phyloP scores from a whole-genome alignment of 2,888 invertebrate genomes.

The Cryptosula pallasiana region DNA sequence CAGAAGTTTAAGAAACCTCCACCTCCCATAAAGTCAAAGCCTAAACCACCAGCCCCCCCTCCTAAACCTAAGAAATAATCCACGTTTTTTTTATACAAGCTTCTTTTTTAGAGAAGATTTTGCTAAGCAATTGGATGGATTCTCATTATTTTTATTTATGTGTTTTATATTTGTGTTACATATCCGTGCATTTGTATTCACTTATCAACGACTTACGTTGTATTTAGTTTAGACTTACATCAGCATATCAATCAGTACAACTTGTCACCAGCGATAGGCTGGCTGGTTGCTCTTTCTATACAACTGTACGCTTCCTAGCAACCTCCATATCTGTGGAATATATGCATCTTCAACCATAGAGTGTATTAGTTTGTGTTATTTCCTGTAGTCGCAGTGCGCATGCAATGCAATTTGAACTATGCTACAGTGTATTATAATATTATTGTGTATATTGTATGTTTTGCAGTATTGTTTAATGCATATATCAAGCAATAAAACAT shows the following conservation, averaged over 20 bases:
- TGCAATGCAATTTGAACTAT: background rate
- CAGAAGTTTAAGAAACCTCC: conserved; percentile 16
- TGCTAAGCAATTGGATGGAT: background rate
- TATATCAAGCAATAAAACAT: too few species aligned
- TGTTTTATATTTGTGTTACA: background rate
- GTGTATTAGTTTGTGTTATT: background rate
- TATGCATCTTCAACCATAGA: too few species aligned
- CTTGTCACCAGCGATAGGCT: too few species aligned
- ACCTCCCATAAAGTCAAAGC: conserved; percentile 5
- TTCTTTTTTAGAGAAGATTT: background rate
- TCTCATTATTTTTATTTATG: background rate
- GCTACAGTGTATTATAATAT: background rate
- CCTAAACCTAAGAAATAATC: conserved; percentile 16
- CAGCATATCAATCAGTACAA: too few species aligned
- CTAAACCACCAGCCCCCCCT: conserved; percentile 19
- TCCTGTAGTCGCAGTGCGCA: background rate
- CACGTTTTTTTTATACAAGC: background rate
- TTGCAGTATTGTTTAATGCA: too few species aligned
- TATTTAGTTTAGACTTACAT: too few species aligned
- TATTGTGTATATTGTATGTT: background rate
- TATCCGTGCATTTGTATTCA: background rate
- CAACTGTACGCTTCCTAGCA: too few species aligned
- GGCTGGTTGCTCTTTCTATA: too few species aligned
- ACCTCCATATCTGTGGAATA: too few species aligned
- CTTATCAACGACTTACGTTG: too few species aligned